These are phyloP conservation scores for Onychomys torridus DNA, from an alignment of 2,797 vertebrate species.

Conservation along the genomic window DNA sequence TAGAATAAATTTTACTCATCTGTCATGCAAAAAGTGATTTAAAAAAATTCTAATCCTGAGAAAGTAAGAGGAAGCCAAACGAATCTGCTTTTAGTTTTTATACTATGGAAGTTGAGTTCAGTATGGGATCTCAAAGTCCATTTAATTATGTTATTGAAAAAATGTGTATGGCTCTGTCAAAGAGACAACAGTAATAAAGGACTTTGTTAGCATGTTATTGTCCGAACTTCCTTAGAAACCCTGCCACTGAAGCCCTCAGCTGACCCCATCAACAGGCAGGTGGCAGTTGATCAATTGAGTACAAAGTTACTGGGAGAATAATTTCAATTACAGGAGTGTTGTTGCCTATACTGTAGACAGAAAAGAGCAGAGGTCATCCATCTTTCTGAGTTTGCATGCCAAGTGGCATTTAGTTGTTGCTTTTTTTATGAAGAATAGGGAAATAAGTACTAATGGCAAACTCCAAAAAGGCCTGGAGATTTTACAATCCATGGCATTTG, in stretches of 20 bases:
- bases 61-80: slow-evolving; percentile 32
- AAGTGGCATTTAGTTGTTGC: slow-evolving; percentile 53
- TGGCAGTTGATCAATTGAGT: slow-evolving; percentile 72
- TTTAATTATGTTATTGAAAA: slow-evolving; percentile 41
- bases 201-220: slow-evolving; percentile 45
- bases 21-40: background rate
- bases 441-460: background rate
- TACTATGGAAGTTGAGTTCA: background rate
- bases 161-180: background rate
- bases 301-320: slow-evolving; percentile 70
- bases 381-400: slow-evolving; percentile 53
- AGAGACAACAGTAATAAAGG: slow-evolving; percentile 22
- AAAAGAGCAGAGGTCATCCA: slow-evolving; percentile 52
- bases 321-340: slow-evolving; percentile 67
- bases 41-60: background rate
- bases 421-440: slow-evolving; percentile 43
- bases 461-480: background rate
- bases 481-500: background rate
- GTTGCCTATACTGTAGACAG: slow-evolving; percentile 17
- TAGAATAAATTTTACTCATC: slow-evolving; percentile 25
- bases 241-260: background rate
- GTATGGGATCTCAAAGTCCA: background rate
- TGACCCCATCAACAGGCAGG: slow-evolving; percentile 57
- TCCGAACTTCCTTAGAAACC: slow-evolving; percentile 5
- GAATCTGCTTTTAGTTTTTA: background rate